Base-by-base conservation (phyloP, 2,888 invertebrate species). In the Hydropsyche betteni region DNA sequence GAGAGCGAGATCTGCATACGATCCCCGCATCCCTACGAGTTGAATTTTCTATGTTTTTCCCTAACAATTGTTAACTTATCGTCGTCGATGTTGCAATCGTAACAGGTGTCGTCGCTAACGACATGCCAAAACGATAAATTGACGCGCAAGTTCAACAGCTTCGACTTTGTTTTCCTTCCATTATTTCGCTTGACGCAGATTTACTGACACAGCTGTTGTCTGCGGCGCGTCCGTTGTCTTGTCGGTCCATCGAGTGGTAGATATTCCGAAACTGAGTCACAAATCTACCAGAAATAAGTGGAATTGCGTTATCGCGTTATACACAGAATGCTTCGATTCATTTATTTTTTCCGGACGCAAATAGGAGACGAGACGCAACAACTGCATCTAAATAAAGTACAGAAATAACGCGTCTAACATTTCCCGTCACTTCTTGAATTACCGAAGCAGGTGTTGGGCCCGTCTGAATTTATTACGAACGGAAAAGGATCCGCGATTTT, bases 161-260 rank as follows among this genome's bases (percentile, higher is more conserved):
- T 24, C 24, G 24, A 24, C 24, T 24, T 24, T 24, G 24, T 24
- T 24, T 24, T 24, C 24, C 24, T 24, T 24, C 24, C 24, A 24
- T 24, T 24, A 74, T 50, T 7, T 50, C 44, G 68, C 24, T 58
- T 36, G 64, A 64, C 64, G 69, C 77, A 76, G 76, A 78, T 78
- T 77, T 77, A 77, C 78, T 33, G 75, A 74, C 73, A 71, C 78
- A 78, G 78, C 78, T 78, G 78, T 53, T 70, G 70, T 70, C 44
- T 70, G 24, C 53, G 50, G 38, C n/a, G 16, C 44, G 16, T 58
- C 70, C 58, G 75, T 70, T 55, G 55, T 55, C 16, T 34, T 12
- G 34, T 55, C 72, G 72, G 14, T n/a, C 53, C 72, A 12, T 51
- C n/a, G 51, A n/a, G n/a, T 51, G 8, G 10, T 51, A 12, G 51